phyloP scores from a whole-genome alignment of 2,113 vertebrate genomes.

The Zapus hudsonius region DNA sequence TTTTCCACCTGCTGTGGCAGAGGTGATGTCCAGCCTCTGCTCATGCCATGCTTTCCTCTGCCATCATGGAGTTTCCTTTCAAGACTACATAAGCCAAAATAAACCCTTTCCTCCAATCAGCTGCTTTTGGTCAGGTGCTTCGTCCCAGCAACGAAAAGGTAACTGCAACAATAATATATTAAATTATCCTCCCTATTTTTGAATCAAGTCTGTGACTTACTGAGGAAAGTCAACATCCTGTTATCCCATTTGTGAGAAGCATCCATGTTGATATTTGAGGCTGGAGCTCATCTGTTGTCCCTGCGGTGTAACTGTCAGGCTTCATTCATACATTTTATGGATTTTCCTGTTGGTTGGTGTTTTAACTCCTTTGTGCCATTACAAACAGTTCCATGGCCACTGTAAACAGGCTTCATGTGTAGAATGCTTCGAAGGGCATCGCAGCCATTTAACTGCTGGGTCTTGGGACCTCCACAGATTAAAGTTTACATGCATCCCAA shows the following conservation, averaged over 20 bases:
- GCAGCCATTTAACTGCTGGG: too few species aligned
- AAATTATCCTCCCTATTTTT: not conserved
- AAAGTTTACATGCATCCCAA: not conserved
- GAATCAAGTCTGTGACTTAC: not conserved
- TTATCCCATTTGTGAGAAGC: not conserved
- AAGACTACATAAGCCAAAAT: too few species aligned
- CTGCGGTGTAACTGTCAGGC: not conserved
- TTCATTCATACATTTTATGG: not conserved
- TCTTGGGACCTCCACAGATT: not conserved
- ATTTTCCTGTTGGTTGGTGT: not conserved
- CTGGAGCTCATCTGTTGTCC: not conserved
- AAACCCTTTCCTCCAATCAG: too few species aligned
- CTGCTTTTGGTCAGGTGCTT: too few species aligned
- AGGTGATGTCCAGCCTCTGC: too few species aligned
- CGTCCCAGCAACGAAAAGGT: too few species aligned
- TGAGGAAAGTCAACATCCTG: not conserved
- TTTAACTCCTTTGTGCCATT: not conserved
- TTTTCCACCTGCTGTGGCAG: too few species aligned
- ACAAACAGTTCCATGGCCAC: not conserved
- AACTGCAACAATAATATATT: not conserved
- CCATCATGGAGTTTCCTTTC: too few species aligned
- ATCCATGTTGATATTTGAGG: rapidly evolving
- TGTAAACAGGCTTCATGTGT: not conserved
- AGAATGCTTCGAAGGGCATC: not conserved
- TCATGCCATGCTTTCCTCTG: too few species aligned